Conservation (phyloP, 2,797 vertebrate genomes). For the Gobionotothen gibberifrons region DNA sequence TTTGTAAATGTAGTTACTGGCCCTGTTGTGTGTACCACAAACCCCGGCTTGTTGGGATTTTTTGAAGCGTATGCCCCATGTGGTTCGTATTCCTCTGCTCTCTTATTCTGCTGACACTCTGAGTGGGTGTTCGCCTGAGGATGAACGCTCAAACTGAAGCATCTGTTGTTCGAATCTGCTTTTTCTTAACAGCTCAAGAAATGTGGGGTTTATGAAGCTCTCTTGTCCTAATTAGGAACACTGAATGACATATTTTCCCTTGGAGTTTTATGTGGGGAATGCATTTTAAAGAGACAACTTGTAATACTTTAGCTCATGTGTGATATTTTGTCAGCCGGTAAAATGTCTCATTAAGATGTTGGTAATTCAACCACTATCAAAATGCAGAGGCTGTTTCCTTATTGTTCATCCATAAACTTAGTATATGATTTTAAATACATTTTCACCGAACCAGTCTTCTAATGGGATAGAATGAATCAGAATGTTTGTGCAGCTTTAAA, state of each 20-base stretch:
- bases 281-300: constrained; percentile 30
- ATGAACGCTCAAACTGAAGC: constrained; percentile 48
- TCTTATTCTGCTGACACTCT: constrained; percentile 61
- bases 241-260: constrained; percentile 47
- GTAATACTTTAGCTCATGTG: constrained; percentile 14
- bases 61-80: constrained; percentile 59
- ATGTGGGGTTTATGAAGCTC: constrained; percentile 37
- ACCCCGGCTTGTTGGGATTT: constrained; percentile 45
- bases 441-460: background rate
- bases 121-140: constrained; percentile 66
- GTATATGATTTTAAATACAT: background rate
- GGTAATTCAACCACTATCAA: background rate
- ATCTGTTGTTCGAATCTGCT: constrained; percentile 62
- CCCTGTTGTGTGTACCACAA: constrained; percentile 30
- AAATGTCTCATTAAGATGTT: constrained; percentile 34
- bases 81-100: constrained; percentile 58
- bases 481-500: background rate
- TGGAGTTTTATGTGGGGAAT: constrained; percentile 28
- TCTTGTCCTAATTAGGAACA: constrained; percentile 60
- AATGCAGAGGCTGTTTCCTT: background rate
- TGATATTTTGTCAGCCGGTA: constrained; percentile 29
- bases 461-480: background rate
- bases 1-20: constrained; percentile 35
- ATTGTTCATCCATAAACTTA: constrained; percentile 11
- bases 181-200: constrained; percentile 37